Evolutionary conservation across 2,113 vertebrate genomes (phyloP).

Genomic region (Semnornis frantzii): DNA sequence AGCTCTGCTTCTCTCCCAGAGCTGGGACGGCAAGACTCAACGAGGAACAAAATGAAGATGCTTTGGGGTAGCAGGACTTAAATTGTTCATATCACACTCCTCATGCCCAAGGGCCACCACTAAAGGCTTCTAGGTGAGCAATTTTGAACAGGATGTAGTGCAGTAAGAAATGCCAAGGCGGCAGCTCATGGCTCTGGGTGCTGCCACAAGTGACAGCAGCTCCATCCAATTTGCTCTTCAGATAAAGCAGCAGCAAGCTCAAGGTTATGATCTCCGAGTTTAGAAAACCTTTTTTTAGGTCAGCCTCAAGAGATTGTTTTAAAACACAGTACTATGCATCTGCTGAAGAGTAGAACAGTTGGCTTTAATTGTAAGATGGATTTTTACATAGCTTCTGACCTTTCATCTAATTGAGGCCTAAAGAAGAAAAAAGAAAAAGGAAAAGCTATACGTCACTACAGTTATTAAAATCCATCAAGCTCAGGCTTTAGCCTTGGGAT

Average conservation of each 20-base stretch:
- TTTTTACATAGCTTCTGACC: slow-evolving; percentile 74
- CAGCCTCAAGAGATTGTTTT: slow-evolving; percentile 61
- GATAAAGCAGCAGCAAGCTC: slow-evolving; percentile 40
- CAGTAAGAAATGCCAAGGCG: slow-evolving; percentile 12
- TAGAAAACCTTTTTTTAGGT: slow-evolving; percentile 61
- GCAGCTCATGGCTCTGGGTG: not conserved
- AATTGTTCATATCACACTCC: not conserved
- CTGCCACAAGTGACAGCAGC: not conserved
- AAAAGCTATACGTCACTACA: slow-evolving; percentile 56
- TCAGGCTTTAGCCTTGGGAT: slow-evolving; percentile 75
- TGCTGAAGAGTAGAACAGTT: slow-evolving; percentile 52
- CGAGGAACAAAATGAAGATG: not conserved
- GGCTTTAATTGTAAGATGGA: slow-evolving; percentile 68
- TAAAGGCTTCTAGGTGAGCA: not conserved
- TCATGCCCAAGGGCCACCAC: not conserved
- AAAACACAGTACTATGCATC: slow-evolving; percentile 57
- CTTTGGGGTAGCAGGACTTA: not conserved
- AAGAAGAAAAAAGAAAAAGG: slow-evolving; percentile 57
- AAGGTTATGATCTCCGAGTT: slow-evolving; percentile 51
- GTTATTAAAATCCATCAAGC: slow-evolving; percentile 79
- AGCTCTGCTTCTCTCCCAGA: not conserved
- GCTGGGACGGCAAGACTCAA: not conserved
- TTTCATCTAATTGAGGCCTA: slow-evolving; percentile 67
- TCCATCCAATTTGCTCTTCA: not conserved
- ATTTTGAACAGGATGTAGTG: not conserved